phyloP scores from a whole-genome alignment of 2,797 vertebrate species.

The Chelidonichthys spinosus region DNA sequence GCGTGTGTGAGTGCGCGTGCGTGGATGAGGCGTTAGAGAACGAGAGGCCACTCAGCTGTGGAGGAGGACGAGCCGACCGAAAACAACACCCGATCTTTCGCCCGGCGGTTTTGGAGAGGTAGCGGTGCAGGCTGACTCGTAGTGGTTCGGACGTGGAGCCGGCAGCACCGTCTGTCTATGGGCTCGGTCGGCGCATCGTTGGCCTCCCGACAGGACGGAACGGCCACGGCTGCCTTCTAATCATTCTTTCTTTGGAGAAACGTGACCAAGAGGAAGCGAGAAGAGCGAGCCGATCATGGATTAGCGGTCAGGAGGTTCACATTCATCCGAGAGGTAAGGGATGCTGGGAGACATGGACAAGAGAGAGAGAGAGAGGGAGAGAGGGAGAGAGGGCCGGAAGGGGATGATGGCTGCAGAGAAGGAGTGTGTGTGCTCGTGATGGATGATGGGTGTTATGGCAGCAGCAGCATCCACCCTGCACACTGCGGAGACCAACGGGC shows the following conservation, averaged over 20 bases:
- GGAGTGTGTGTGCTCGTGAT: slow-evolving; percentile 43
- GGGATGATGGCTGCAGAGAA: slow-evolving; percentile 33
- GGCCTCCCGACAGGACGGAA: slow-evolving; percentile 68
- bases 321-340: slow-evolving; percentile 77
- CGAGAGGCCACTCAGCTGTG: slow-evolving; percentile 70
- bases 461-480: slow-evolving; percentile 55
- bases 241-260: slow-evolving; percentile 68
- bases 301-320: slow-evolving; percentile 68
- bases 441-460: slow-evolving; percentile 41
- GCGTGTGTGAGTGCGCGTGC: slow-evolving; percentile 13
- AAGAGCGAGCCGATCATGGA: slow-evolving; percentile 76
- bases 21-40: slow-evolving; percentile 65
- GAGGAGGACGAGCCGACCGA: slow-evolving; percentile 57
- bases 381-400: slow-evolving; percentile 15
- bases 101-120: neutral
- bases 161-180: slow-evolving; percentile 60
- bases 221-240: slow-evolving; percentile 65
- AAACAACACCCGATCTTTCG: slow-evolving; percentile 33
- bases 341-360: slow-evolving; percentile 21
- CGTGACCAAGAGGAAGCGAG: slow-evolving; percentile 62
- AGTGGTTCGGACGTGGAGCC: slow-evolving; percentile 9
- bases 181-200: slow-evolving; percentile 68
- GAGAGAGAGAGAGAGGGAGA: no score
- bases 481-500: slow-evolving; percentile 41
- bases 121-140: neutral